Percentiles rank a stretch among this genome's conserved stretches.
These are phyloP conservation scores for Tanypteryx hageni DNA, from an alignment of 2,888 invertebrate species.

Conservation along the genomic window DNA sequence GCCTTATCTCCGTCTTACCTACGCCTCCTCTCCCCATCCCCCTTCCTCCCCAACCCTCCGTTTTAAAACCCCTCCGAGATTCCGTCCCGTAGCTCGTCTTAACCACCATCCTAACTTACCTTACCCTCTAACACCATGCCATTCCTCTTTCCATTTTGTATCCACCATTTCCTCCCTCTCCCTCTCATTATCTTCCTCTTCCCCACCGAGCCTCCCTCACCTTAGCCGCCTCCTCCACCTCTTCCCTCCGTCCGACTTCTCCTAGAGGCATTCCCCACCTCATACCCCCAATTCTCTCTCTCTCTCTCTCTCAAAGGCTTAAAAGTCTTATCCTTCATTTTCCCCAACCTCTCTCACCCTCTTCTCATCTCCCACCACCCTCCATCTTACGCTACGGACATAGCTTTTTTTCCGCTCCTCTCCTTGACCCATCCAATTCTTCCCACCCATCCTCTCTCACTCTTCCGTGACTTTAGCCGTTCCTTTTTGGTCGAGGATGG, in stretches of 20 bases:
- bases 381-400: not conserved
- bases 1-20: no score
- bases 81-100: not conserved
- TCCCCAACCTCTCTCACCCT: not conserved
- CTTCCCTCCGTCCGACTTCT: not conserved
- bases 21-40: not conserved
- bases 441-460: not conserved
- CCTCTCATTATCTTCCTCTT: not conserved
- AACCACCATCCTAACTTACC: not conserved
- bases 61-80: not conserved
- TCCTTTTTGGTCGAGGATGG: not conserved
- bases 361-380: no score
- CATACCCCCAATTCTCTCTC: not conserved
- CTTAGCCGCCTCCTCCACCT: constrained; percentile 4
- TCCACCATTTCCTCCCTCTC: not conserved
- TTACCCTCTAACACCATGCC: not conserved
- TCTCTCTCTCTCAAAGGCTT: not conserved
- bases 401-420: not conserved
- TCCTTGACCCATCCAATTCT: not conserved
- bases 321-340: constrained; percentile 33
- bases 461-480: not conserved
- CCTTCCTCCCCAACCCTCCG: not conserved
- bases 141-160: no score
- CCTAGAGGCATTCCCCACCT: not conserved
- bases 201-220: not conserved